Base-by-base conservation (phyloP, 2,888 invertebrate species). In the Monoplex corrugatus region DNA sequence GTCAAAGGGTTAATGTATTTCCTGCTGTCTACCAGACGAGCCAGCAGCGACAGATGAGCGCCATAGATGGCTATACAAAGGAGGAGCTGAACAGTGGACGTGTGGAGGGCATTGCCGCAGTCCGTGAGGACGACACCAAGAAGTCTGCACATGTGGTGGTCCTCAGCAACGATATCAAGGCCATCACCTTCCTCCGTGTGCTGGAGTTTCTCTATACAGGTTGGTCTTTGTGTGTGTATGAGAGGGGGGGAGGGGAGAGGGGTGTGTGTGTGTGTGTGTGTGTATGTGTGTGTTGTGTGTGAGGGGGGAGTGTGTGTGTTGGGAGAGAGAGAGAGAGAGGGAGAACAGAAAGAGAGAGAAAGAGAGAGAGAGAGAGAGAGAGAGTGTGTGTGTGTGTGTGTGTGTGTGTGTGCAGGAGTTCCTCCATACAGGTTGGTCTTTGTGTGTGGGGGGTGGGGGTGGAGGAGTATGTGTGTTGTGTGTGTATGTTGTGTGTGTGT, bases 201-300 rank as follows among this genome's bases (percentile, higher is more conserved):
- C 91, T 95, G 23, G 94, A 95, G 86, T 95, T 95, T 90, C 88
- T 95, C 8, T 95, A 95, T 89, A 93, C 94, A 91, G 95, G 95
- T 95, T n/a, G n/a, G n/a, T n/a, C n/a, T n/a, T n/a, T n/a, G n/a
- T n/a, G n/a, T n/a, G n/a, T n/a, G n/a, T n/a, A n/a, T n/a, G n/a
- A n/a, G n/a, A n/a, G n/a, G n/a, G n/a, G n/a, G n/a, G n/a, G n/a
- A n/a, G n/a, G n/a, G n/a, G n/a, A n/a, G n/a, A 88, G 83, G 57
- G 13, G 13, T 0, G n/a, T n/a, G n/a, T n/a, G n/a, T n/a, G n/a
- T n/a, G n/a, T n/a, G n/a, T n/a, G n/a, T n/a, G n/a, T n/a, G n/a
- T n/a, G n/a, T n/a, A n/a, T n/a, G n/a, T n/a, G n/a, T n/a, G 50
- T 50, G 50, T 8, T 50, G 50, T 50, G 50, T 50, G 50, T 50